phyloP scores from a whole-genome alignment of 1,140 invertebrate species.

The Drosophila prosaltans region DNA sequence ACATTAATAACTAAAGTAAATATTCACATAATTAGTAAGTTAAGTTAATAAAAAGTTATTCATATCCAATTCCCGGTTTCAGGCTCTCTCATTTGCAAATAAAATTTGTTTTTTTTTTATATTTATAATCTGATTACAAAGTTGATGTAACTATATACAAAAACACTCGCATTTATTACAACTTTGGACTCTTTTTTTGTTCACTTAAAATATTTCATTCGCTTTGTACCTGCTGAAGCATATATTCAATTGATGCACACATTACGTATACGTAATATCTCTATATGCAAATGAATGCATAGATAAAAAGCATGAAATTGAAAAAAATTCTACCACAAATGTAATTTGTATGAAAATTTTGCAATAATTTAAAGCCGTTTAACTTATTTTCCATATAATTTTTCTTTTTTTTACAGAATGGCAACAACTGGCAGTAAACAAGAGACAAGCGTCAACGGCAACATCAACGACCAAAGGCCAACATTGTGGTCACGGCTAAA shows the following conservation, averaged over 20 bases:
- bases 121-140: conserved; percentile 2
- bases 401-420: conserved; percentile 28
- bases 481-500: conserved; percentile 49
- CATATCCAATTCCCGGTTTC: too few relatives aligned
- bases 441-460: conserved; percentile 22
- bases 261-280: conserved; percentile 36
- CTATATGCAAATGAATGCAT: conserved; percentile 19
- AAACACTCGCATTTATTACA: neutral
- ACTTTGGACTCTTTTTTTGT: neutral
- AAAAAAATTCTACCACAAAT: neutral
- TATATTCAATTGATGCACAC: conserved; percentile 12
- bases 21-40: too few relatives aligned
- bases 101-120: neutral
- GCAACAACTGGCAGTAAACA: conserved; percentile 53
- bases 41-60: too few relatives aligned
- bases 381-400: neutral
- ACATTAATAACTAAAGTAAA: too few relatives aligned
- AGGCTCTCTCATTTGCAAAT: too few relatives aligned
- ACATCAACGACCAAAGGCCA: conserved; percentile 16
- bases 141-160: neutral
- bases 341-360: neutral
- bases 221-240: neutral
- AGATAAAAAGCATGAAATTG: conserved; percentile 30
- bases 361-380: conserved; percentile 9
- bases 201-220: neutral